phyloP scores from a whole-genome alignment of 2,113 vertebrate species.

The Coregonus clupeaformis region DNA sequence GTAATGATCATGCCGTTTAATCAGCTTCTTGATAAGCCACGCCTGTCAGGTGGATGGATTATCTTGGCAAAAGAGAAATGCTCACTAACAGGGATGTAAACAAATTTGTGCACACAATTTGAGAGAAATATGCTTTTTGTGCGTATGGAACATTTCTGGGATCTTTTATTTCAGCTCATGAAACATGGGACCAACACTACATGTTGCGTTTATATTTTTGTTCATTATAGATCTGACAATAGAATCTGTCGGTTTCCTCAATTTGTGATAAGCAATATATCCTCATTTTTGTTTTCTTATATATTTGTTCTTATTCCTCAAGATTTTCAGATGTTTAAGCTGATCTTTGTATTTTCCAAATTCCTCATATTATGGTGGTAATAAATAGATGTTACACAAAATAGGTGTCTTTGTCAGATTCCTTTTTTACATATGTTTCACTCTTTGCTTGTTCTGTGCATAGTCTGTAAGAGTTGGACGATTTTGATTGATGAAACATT shows the following conservation, averaged over 20 bases:
- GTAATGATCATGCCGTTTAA: too few relatives aligned
- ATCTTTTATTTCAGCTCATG: too few relatives aligned
- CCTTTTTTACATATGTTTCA: not conserved
- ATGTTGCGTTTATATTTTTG: not conserved
- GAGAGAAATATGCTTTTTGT: too few relatives aligned
- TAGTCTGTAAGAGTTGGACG: not conserved
- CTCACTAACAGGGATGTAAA: too few relatives aligned
- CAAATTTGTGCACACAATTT: too few relatives aligned
- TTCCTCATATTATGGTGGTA: constrained; percentile 82
- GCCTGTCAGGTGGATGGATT: too few relatives aligned
- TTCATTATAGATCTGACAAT: constrained; percentile 18
- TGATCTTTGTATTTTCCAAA: constrained; percentile 85
- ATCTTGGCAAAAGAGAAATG: too few relatives aligned
- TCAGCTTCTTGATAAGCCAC: too few relatives aligned
- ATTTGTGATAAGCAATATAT: constrained; percentile 72
- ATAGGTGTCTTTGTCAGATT: not conserved
- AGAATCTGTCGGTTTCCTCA: constrained; percentile 61
- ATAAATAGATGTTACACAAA: constrained; percentile 80
- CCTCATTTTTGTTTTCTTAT: constrained; percentile 74
- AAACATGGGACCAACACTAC: too few relatives aligned
- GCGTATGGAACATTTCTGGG: too few relatives aligned
- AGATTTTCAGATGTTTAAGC: constrained; percentile 76
- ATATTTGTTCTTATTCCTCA: constrained; percentile 74
- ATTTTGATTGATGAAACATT: not conserved
- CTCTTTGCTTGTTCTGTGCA: not conserved